Evolutionary conservation across 2,888 invertebrate genomes (phyloP).

Genomic region (Abscondita cerata): DNA sequence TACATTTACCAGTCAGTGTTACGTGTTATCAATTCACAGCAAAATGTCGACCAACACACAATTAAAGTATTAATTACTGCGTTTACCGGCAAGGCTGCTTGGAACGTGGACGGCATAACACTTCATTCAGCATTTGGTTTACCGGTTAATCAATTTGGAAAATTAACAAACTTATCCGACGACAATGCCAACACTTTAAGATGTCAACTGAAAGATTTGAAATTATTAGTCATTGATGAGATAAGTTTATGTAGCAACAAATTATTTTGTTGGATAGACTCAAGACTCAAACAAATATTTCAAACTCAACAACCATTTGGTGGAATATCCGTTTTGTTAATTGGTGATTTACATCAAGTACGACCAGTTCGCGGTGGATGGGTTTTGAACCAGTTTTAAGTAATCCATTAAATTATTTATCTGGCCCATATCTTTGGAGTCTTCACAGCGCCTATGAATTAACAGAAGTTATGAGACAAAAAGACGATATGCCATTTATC

Average conservation of each 20-base stretch:
- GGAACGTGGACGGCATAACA: neutral
- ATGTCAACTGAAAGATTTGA: conserved; percentile 1
- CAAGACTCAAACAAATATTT: conserved; percentile 9
- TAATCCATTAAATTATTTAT: too few relatives aligned
- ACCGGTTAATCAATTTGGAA: conserved; percentile 2
- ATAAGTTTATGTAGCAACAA: neutral
- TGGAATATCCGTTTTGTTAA: conserved; percentile 3
- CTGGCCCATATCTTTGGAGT: neutral
- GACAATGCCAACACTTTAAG: conserved; percentile 6
- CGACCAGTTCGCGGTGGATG: neutral
- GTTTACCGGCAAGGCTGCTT: conserved; percentile 10
- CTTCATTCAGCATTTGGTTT: conserved; percentile 11
- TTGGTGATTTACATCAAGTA: conserved; percentile 13
- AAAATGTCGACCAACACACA: too few relatives aligned
- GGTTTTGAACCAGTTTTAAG: neutral
- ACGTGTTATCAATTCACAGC: too few relatives aligned
- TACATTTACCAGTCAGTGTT: neutral
- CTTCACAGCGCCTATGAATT: conserved; percentile 4
- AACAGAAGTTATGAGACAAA: conserved; percentile 15
- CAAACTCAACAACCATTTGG: neutral
- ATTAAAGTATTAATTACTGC: neutral
- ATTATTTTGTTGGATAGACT: neutral
- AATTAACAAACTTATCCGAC: neutral
- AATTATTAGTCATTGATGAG: conserved; percentile 16
- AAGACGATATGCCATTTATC: neutral